phyloP scores from a whole-genome alignment of 2,113 vertebrate species.

The Lates calcarifer region DNA sequence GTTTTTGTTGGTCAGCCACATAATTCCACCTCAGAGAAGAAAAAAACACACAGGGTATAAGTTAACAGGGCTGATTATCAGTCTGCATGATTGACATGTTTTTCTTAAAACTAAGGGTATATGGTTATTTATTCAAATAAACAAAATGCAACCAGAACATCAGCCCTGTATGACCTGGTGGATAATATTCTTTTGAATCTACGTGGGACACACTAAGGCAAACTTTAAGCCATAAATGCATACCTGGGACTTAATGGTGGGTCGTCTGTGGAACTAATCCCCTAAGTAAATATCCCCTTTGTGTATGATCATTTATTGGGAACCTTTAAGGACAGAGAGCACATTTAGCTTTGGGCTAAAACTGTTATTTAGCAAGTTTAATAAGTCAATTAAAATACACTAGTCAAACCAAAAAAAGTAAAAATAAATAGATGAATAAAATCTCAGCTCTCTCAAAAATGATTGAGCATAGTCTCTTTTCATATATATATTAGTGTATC shows the following conservation, averaged over 20 bases:
- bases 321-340: background rate
- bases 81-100: background rate
- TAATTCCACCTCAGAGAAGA: conserved; percentile 41
- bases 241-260: background rate
- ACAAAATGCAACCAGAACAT: background rate
- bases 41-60: background rate
- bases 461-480: background rate
- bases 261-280: background rate
- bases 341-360: background rate
- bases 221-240: conserved; percentile 20
- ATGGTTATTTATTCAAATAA: background rate
- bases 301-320: background rate
- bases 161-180: background rate
- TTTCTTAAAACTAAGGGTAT: background rate
- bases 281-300: conserved; percentile 4
- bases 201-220: background rate
- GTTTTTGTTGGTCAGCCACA: conserved; percentile 57
- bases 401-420: background rate
- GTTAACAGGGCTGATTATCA: conserved; percentile 13
- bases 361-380: background rate
- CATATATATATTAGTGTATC: background rate
- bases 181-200: background rate
- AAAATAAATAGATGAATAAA: background rate
- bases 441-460: background rate
- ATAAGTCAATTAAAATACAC: background rate